Evolutionary conservation across 92 coral and sea anemone genomes (phyloP), one percentile per base, ranked within the genome.

Genomic region (Montipora capitata): DNA sequence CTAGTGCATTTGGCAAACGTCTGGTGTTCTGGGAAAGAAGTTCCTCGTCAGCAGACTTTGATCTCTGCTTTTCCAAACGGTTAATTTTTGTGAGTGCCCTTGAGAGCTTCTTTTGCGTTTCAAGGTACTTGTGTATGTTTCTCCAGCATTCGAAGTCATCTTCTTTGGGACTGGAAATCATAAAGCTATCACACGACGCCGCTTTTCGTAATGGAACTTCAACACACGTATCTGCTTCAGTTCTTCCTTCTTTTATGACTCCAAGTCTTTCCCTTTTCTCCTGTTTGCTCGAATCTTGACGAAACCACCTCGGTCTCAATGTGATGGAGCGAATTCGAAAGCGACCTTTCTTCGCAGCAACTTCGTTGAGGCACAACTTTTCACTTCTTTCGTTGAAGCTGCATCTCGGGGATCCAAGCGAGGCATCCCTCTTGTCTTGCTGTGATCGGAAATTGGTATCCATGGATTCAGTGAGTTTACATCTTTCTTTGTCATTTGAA

Each of bases 71-170:
- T 83, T 83, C 70, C 48, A 83, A 68, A 43, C 51, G 41, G 76
- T 43, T 58, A 11, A 83, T 83, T 18, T 59, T 48, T 72, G 20
- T 72, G 1, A 83, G 87, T 12, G 87, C 87, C 62, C 18, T 83
- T 17, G 69, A 20, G 5, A 83, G 62, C 66, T 58, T 71, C 10
- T 59, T 71, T 27, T 72, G 63, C 64, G 79, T 72, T 44, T 83
- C 79, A 68, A 83, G 79, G 20, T 72, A 72, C 71, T 57, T 73
- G 20, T 5, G 57, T 11, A 83, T 83, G 87, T 35, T 83, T 58
- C 1, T 5, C 61, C 44, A 11, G 79, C 61, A 58, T 72, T 71
- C 79, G 43, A 83, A 83, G 39, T 83, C 87, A 20, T 83, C 79
- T 2, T 83, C 79, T 20, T 65, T 35, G 18, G 87, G 87, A 16